These are phyloP conservation scores for Neodiprion fabricii DNA, from an alignment of 1,140 invertebrate species.

Conservation along the genomic window DNA sequence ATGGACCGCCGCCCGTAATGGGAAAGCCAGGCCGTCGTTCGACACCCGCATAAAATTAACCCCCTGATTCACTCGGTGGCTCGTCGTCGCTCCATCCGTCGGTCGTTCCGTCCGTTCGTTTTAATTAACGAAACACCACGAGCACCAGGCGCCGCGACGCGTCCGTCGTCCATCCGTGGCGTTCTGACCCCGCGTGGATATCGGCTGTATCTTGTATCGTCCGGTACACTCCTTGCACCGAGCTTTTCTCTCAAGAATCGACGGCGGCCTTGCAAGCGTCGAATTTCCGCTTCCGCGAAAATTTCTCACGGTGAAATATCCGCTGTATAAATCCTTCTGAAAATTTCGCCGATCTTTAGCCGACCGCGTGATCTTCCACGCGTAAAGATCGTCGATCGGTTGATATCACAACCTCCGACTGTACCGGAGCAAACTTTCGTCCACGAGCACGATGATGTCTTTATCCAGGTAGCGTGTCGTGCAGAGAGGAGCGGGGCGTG, in stretches of 20 bases:
- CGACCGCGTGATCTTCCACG: slow-evolving; percentile 33
- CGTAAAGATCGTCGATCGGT: slow-evolving; percentile 20
- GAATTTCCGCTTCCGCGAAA: background rate
- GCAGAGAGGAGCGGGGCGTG: slow-evolving; percentile 31
- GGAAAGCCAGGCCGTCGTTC: slow-evolving; percentile 56
- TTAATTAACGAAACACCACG: slow-evolving; percentile 61
- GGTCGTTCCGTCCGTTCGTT: slow-evolving; percentile 43
- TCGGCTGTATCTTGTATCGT: background rate
- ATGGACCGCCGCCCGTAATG: slow-evolving; percentile 50
- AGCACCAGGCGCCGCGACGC: slow-evolving; percentile 32
- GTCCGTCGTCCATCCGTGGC: slow-evolving; percentile 8
- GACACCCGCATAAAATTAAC: slow-evolving; percentile 61
- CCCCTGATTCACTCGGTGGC: slow-evolving; percentile 39
- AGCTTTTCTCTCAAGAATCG: background rate
- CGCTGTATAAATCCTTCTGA: no score
- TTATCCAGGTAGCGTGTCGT: slow-evolving; percentile 36
- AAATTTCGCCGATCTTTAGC: background rate
- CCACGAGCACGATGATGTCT: slow-evolving; percentile 49
- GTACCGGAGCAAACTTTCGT: background rate
- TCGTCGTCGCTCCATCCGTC: slow-evolving; percentile 25
- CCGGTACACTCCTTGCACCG: slow-evolving; percentile 1
- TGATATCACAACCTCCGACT: background rate
- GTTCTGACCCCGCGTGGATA: background rate
- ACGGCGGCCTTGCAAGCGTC: background rate
- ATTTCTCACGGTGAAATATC: no score